Evolutionary conservation across 2,797 vertebrate species (phyloP).

Genomic region (Adelosebastes latens): DNA sequence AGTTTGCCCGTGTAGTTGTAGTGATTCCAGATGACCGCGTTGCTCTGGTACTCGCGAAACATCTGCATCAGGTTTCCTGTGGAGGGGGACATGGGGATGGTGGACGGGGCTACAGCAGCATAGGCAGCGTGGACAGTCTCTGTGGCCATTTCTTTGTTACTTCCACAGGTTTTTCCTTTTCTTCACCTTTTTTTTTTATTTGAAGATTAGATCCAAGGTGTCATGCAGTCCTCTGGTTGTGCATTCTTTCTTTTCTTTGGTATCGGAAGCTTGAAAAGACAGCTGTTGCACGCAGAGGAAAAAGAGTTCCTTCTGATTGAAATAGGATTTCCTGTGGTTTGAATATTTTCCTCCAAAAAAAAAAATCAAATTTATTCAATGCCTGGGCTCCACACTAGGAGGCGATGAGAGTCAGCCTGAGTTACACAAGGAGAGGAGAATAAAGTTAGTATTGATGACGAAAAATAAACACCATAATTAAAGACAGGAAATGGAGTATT

Average conservation of each 20-base stretch:
- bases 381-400: slow-evolving; percentile 24
- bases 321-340: slow-evolving; percentile 61
- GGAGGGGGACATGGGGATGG: slow-evolving; percentile 19
- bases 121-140: slow-evolving; percentile 58
- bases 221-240: slow-evolving; percentile 47
- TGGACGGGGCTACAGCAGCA: slow-evolving; percentile 45
- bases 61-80: slow-evolving; percentile 59
- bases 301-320: slow-evolving; percentile 27
- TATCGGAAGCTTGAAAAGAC: neutral
- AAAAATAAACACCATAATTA: neutral
- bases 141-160: slow-evolving; percentile 44
- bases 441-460: neutral
- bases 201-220: slow-evolving; percentile 40
- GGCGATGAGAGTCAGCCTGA: slow-evolving; percentile 53
- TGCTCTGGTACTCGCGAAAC: slow-evolving; percentile 83
- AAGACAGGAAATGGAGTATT: neutral
- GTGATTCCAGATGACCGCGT: slow-evolving; percentile 82
- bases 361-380: slow-evolving; percentile 22
- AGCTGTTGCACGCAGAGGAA: neutral
- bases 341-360: slow-evolving; percentile 16
- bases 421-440: neutral
- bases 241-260: slow-evolving; percentile 43
- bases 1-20: slow-evolving; percentile 92
- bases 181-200: neutral
- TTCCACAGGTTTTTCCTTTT: neutral